Base-by-base conservation (phyloP, 23 tunicate species). In the Ciona savignyi region DNA sequence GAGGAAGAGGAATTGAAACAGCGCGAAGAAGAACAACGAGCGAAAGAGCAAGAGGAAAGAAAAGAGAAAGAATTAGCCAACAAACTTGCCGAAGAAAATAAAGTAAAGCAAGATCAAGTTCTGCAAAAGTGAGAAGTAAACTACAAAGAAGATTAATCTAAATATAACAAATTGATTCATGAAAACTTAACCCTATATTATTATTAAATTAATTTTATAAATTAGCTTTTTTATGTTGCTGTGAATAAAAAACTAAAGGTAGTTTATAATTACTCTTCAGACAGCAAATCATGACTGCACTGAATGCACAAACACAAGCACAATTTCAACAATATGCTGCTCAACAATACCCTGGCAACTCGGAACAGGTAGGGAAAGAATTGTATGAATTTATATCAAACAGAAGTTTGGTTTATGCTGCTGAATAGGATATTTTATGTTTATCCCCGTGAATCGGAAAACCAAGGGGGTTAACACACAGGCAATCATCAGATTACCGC, bases 251-350 rank as follows among this genome's bases (percentile, higher is more conserved):
- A 15, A 51, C 19, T 21, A 21, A 21, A 19, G n/a, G n/a, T n/a
- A n/a, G n/a, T n/a, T n/a, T n/a, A 25, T 65, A 22, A 19, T 69
- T 27, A 2, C 30, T 66, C 70, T 75, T 19, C 78, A 90, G 97
- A 64, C 93, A 89, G 67, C 90, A 85, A 35, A 83, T 93, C 68
- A 93, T 93, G 89, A 75, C 98, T 24, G 98, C 93, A 0, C 63
- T 93, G 65, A 93, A 93, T 63, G 86, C 95, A 24, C 98, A 93
- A 71, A 93, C 98, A 11, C 91, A 94, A 23, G 87, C 85, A 28
- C 98, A 93, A 67, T 93, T 93, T 60, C 88, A 86, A 67, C 98
- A 93, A 33, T 93, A 93, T 51, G 98, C 95, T n/a, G 94, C 98
- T 30, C 98, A 93, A 72, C 94, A 86, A 78, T 78, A 76, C 71